Percentiles rank a stretch among this genome's conserved stretches.
Conservation (phyloP, 2,113 vertebrate species). For the Stigmatopora nigra region DNA sequence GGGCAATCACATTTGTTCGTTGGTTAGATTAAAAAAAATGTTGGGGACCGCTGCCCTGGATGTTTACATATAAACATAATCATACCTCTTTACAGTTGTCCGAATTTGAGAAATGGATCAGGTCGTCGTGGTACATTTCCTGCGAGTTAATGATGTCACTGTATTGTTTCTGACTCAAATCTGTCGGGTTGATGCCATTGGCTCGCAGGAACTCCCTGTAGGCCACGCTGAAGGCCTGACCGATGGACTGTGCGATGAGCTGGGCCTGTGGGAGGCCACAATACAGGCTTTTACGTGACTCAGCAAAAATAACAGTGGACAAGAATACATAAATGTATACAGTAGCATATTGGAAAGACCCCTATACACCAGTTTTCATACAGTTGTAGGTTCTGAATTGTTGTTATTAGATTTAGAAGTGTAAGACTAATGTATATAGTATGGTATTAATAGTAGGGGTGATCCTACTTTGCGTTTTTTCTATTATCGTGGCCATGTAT, state of each 20-base stretch:
- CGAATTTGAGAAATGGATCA: slow-evolving; percentile 97
- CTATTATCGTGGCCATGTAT: too few relatives aligned
- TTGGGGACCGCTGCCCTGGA: too few relatives aligned
- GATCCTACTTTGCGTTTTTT: too few relatives aligned
- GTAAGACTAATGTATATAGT: too few relatives aligned
- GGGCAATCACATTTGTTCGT: too few relatives aligned
- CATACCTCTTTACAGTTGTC: slow-evolving; percentile 98
- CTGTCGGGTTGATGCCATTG: slow-evolving; percentile 96
- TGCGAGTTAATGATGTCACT: slow-evolving; percentile 98
- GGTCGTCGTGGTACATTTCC: slow-evolving; percentile 99
- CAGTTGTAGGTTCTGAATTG: too few relatives aligned
- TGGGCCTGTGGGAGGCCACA: slow-evolving; percentile 75
- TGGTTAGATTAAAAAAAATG: too few relatives aligned
- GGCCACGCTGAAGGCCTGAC: slow-evolving; percentile 97
- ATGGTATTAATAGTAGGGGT: too few relatives aligned
- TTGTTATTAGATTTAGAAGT: too few relatives aligned
- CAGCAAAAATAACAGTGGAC: slow-evolving; percentile 34
- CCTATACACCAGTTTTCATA: too few relatives aligned
- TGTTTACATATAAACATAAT: not conserved
- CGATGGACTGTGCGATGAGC: slow-evolving; percentile 97
- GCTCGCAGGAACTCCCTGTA: slow-evolving; percentile 96
- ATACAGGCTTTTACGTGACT: slow-evolving; percentile 26
- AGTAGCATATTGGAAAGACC: not conserved
- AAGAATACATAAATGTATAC: not conserved
- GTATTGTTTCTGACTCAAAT: slow-evolving; percentile 98